Conservation (phyloP, 2,888 invertebrate species). For the Myopa testacea region DNA sequence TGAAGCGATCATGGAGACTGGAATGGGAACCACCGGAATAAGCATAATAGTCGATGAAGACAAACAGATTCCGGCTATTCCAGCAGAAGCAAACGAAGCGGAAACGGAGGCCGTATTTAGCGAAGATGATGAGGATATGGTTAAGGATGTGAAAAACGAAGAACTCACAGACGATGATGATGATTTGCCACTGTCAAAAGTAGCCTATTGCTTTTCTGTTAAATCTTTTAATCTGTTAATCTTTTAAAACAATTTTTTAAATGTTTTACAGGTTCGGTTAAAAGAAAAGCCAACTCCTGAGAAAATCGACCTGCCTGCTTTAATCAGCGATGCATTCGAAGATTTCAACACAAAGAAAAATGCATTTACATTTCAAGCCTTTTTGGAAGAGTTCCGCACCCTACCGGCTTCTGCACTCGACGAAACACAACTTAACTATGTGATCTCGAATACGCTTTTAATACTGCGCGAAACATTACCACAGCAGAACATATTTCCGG, state of each 20-base stretch:
- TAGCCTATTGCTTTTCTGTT: conserved; percentile 60
- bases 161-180: conserved; percentile 71
- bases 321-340: conserved; percentile 66
- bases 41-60: conserved; percentile 54
- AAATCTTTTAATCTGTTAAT: background rate
- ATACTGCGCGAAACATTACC: conserved; percentile 66
- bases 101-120: conserved; percentile 62
- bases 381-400: conserved; percentile 66
- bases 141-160: conserved; percentile 59
- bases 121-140: conserved; percentile 74
- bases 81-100: conserved; percentile 61
- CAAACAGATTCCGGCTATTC: conserved; percentile 50
- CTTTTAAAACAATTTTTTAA: conserved; percentile 30
- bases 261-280: conserved; percentile 61
- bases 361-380: conserved; percentile 64
- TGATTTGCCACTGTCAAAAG: conserved; percentile 83
- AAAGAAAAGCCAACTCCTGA: conserved; percentile 67
- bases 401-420: conserved; percentile 63
- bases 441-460: conserved; percentile 64
- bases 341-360: conserved; percentile 64
- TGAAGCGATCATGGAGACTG: conserved; percentile 43
- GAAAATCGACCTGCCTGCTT: conserved; percentile 66
- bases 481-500: conserved; percentile 69
- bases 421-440: conserved; percentile 66
- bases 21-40: conserved; percentile 38